Base-by-base conservation (phyloP, 2,113 vertebrate species). In the Cololabis saira region DNA sequence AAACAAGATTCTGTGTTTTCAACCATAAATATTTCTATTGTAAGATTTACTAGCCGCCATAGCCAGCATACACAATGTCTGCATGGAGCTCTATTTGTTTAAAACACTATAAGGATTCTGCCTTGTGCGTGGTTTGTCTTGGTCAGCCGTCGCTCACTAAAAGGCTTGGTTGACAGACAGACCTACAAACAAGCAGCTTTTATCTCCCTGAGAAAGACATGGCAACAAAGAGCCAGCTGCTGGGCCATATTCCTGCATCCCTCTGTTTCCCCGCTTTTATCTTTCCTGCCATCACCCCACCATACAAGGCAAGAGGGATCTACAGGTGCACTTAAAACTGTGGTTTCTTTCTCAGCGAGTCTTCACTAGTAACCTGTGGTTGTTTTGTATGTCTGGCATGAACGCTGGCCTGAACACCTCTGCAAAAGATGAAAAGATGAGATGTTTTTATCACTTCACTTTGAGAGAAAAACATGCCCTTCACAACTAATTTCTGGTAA, bases 201-300 rank as follows among this genome's bases (percentile, higher is more conserved):
- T 87, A 91, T 91, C 89, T 91, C 74, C 59, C 44, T 61, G 78
- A 80, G 72, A 74, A 77, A 83, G 79, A 83, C 82, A 54, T 51
- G 56, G 83, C 80, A 90, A 91, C 90, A 91, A 91, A 91, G 90
- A 82, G 80, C 76, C 89, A 89, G 89, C 90, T 89, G 90, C 82
- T 67, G 44, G 49, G 74, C 70, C 67, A 60, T 63, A 54, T 41
- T 61, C 67, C 68, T 47, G 55, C 67, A 67, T 78, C 67, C 67
- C 69, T 88, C 78, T 73, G 65, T 82, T 84, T 70, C 59, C 72
- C 75, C 61, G 81, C 5, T 89, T 89, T 91, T 87, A 90, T 90
- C 89, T 90, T 82, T 70, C 69, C 82, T 81, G 76, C 87, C 83
- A 84, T 89, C 78, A 21, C 71, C 75, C 71, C 69, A 77, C 69